Base-by-base conservation (phyloP, 2,797 vertebrate species). In the Eulemur coronatus region DNA sequence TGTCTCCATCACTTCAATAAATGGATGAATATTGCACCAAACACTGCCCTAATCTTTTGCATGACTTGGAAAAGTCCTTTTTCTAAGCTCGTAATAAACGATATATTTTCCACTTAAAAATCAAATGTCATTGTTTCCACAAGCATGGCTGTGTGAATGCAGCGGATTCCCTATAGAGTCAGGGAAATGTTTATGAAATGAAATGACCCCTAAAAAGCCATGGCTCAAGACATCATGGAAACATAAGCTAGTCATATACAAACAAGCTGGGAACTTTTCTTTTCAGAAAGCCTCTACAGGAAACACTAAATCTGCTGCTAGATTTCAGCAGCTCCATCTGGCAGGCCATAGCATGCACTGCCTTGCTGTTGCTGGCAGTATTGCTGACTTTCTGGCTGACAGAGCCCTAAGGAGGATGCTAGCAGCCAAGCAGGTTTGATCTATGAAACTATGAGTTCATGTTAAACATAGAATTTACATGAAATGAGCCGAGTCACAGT, bases 151-250 rank as follows among this genome's bases (percentile, higher is more conserved):
- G 7, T 94, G 35, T 84, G 72, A 84, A 89, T 10, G 35, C 38
- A 85, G 30, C 22, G 2, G 28, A 93, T 76, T 97, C 87, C 76
- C 95, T 95, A 59, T 57, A 35, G 65, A 96, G 89, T 35, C 55
- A 61, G 95, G 80, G 61, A 63, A 79, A 75, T 89, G 84, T 97
- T 96, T 92, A 95, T 46, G 72, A 89, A 93, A 89, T 33, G 90
- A 97, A 97, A 79, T 80, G 78, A 94, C 91, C 91, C 84, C 46
- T 35, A n/a, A 63, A 73, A 82, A 93, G 76, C 73, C 82, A 70
- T 43, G 90, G 86, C 96, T 96, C 91, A 95, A 95, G 93, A 52
- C 80, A 69, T 98, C 81, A n/a, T 57, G 80, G 97, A 96, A 95
- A 97, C 91, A 97, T 43, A 79, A 96, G 80, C 67, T 76, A 11